Evolutionary conservation across 2,888 invertebrate species (phyloP).

Genomic region (Thereva unica): DNA sequence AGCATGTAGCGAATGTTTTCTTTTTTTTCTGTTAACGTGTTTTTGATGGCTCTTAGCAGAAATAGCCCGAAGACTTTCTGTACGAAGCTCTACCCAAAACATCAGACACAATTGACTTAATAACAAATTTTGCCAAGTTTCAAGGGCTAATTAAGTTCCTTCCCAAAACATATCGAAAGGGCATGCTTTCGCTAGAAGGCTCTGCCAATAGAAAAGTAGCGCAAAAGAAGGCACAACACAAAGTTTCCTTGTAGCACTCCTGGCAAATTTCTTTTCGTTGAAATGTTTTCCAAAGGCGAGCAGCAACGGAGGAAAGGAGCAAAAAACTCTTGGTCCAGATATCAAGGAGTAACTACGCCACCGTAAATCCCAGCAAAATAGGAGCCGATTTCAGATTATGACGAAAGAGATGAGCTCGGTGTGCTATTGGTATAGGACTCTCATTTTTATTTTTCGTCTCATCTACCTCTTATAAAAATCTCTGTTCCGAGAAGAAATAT

Average conservation of each 20-base stretch:
- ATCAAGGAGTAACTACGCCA: slow-evolving; percentile 14
- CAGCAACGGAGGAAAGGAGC: slow-evolving; percentile 7
- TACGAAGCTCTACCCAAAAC: slow-evolving; percentile 22
- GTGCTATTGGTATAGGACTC: slow-evolving; percentile 2
- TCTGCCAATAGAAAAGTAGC: background rate
- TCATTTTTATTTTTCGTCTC: background rate
- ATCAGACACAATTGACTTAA: slow-evolving; percentile 36
- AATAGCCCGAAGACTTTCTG: slow-evolving; percentile 19
- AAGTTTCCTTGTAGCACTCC: slow-evolving; percentile 33
- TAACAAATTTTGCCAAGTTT: slow-evolving; percentile 34
- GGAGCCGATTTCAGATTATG: slow-evolving; percentile 29
- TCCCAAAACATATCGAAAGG: slow-evolving; percentile 34
- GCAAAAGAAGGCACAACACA: slow-evolving; percentile 15
- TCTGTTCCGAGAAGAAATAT: background rate
- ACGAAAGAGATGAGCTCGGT: slow-evolving; percentile 21
- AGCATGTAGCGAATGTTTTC: too few species aligned
- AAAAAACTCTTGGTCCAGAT: slow-evolving; percentile 6
- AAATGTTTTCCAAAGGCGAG: slow-evolving; percentile 8
- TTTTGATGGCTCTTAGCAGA: slow-evolving; percentile 43
- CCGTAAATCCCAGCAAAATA: slow-evolving; percentile 9
- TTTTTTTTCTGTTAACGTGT: slow-evolving; percentile 43
- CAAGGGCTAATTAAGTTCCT: slow-evolving; percentile 32
- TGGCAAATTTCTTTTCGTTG: slow-evolving; percentile 26
- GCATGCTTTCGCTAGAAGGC: slow-evolving; percentile 14
- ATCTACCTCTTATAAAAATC: too few species aligned